Base-by-base conservation (phyloP, 1,140 invertebrate genomes). In the Chrysomallon squamiferum region DNA sequence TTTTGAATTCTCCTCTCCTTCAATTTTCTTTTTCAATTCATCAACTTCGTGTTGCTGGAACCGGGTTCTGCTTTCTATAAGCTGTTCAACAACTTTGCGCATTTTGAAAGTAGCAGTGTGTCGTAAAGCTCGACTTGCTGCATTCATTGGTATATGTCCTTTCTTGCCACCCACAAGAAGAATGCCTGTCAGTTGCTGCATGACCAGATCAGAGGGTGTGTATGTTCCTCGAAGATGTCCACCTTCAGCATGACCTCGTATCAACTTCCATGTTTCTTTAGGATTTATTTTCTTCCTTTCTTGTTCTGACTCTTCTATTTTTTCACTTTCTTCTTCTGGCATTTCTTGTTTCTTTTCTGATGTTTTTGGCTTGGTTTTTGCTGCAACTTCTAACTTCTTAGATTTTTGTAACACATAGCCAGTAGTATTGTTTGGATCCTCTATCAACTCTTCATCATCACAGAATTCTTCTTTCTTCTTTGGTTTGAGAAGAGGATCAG, bases 21-120 rank as follows among this genome's bases (percentile, higher is more conserved):
- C 70, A 45, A 73, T 65, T 63, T 79, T 52, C 50, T 71, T 59
- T 54, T 74, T 74, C 32, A 81, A 52, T 33, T 75, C 72, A 3
- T 81, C 75, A 7, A 80, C 64, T 66, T 80, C 74, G 45, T 76
- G 73, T 61, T 76, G 73, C 63, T 83, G 67, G 66, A 73, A 81
- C 47, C 69, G 66, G 32, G 78, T 80, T 18, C 80, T 62, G 33
- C 73, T 73, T 30, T 71, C 65, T 63, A 81, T 75, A 6, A 84
- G 61, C 5, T 72, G 66, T 59, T 80, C 70, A 3, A 84, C 74
- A 18, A 82, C 64, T 69, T 77, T 65, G 29, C 70, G 68, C 73
- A 84, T 81, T 70, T 80, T 79, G 58, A 77, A 81, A 45, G 82
- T 80, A 22, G 80, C 75, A 13, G 81, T 81, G 47, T 81, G 75